These are phyloP conservation scores for Tipula unca DNA, from an alignment of 2,888 invertebrate genomes.

Conservation along the genomic window DNA sequence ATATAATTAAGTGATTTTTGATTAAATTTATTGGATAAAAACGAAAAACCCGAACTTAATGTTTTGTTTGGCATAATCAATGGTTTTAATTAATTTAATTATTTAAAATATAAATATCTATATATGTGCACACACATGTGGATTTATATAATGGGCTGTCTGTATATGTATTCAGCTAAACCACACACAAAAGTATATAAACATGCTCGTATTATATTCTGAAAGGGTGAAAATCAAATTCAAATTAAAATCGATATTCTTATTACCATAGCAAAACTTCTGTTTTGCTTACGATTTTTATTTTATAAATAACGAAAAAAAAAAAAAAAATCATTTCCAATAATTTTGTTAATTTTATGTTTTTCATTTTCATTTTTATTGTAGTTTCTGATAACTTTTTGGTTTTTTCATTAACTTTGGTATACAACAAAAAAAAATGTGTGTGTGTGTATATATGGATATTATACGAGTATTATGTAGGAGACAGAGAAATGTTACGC, in stretches of 20 bases:
- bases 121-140: not conserved
- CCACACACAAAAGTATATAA: not conserved
- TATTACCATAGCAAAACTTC: slow-evolving; percentile 9
- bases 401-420: not conserved
- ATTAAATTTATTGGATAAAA: not conserved
- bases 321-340: not conserved
- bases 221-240: slow-evolving; percentile 8
- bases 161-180: not conserved
- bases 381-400: not conserved
- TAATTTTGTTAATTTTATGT: slow-evolving; percentile 8
- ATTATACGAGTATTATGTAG: not conserved
- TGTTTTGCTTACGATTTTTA: slow-evolving; percentile 8
- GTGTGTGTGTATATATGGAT: not conserved
- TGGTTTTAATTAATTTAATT: not conserved
- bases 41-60: not conserved
- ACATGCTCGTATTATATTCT: not conserved
- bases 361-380: slow-evolving; percentile 14
- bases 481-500: not conserved
- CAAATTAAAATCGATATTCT: slow-evolving; percentile 10
- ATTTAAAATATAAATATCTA: not conserved
- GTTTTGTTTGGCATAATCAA: not conserved
- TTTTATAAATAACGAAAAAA: not conserved
- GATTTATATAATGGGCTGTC: not conserved
- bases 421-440: not conserved
- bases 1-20: not conserved